Conservation (phyloP, 2,113 vertebrate genomes). For the Isurus oxyrinchus region DNA sequence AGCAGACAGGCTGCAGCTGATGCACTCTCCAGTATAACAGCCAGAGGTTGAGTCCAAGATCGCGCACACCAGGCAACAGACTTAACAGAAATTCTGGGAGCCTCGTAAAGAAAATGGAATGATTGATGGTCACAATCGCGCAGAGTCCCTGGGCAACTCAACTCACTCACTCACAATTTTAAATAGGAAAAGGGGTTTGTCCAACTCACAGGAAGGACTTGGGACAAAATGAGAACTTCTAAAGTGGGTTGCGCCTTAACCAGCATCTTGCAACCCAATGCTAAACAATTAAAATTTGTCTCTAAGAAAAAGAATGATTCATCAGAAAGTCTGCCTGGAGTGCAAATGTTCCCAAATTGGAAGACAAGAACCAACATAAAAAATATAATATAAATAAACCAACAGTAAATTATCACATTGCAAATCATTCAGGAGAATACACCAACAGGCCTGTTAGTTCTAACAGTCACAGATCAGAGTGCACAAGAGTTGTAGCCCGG, state of each 20-base stretch:
- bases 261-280: background rate
- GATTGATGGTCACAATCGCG: background rate
- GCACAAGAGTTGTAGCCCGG: background rate
- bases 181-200: background rate
- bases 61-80: background rate
- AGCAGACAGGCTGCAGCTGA: background rate
- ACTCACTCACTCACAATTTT: background rate
- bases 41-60: background rate
- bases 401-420: background rate
- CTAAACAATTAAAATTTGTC: background rate
- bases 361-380: background rate
- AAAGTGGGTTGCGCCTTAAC: background rate
- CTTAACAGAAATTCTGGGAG: background rate
- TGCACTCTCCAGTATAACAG: background rate
- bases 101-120: background rate
- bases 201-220: background rate
- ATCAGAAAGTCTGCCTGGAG: background rate
- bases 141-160: background rate
- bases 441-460: too few relatives aligned
- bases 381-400: conserved; percentile 13
- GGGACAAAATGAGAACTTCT: background rate
- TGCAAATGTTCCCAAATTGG: conserved; percentile 16
- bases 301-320: background rate
- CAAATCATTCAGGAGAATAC: background rate
- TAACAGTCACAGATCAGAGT: background rate